Evolutionary conservation across 2,797 vertebrate genomes (phyloP), one percentile per base, ranked within the genome.

Genomic region (Cryptoblepharus egeriae): DNA sequence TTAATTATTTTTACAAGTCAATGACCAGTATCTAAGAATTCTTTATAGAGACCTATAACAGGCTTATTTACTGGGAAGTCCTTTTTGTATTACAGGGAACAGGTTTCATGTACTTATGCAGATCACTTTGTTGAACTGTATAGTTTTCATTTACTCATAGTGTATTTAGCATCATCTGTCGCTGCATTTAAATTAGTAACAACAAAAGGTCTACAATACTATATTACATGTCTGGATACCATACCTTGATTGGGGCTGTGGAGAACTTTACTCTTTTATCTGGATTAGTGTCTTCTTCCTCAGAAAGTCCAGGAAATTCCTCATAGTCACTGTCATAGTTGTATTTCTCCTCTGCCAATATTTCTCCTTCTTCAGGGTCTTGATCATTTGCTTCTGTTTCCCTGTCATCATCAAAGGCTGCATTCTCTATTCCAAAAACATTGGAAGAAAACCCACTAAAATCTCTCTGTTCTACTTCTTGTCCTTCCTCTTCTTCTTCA

Each of bases 361-460:
- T 80, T 85, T 93, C 95, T 75, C 91, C 93, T 76, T 92, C 92
- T 80, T 95, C 95, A 81, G 74, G 79, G 42, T 88, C 94, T 83
- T 94, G 94, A 55, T 95, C 94, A 93, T 95, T 93, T 85, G 94
- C 85, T 70, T 96, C 97, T 58, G 92, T 87, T 88, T 97, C 96
- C 90, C 95, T 96, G 81, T 97, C 96, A 90, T 97, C 97, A 92
- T 97, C 96, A 96, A 98, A 99, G 26, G 97, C 98, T 64, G 95
- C 97, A 64, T 99, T 99, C 92, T 98, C 98, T 88, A 98, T 98
- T 74, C 98, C 98, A 60, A 95, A 97, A 88, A 96, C 95, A 22
- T 90, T 93, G 3, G 96, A 94, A 58, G 96, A 95, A 52, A 88
- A 94, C 79, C 89, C 75, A 81, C 35, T 78, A 45, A 85, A 77